phyloP scores from a whole-genome alignment of 2,888 invertebrate species.

The Erynnis tages region DNA sequence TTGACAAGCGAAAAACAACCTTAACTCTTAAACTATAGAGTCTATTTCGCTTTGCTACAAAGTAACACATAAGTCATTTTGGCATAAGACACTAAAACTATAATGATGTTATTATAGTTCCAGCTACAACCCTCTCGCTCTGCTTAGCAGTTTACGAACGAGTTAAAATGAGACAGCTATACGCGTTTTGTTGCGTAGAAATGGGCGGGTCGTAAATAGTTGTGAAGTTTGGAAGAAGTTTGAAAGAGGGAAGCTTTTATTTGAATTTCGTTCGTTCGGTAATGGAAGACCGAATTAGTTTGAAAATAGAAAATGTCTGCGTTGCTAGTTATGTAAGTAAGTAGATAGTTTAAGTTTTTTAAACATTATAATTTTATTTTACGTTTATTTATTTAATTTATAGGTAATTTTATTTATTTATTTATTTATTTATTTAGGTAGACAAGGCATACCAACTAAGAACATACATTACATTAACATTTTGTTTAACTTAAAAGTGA shows the following conservation, averaged over 20 bases:
- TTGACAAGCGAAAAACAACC: slow-evolving; percentile 28
- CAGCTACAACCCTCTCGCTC: slow-evolving; percentile 57
- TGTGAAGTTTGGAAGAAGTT: slow-evolving; percentile 77
- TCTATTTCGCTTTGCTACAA: slow-evolving; percentile 18
- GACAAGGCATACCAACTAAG: too few relatives aligned
- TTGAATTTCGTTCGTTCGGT: slow-evolving; percentile 65
- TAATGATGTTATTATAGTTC: slow-evolving; percentile 69
- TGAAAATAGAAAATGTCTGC: slow-evolving; percentile 54
- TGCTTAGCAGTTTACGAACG: slow-evolving; percentile 36
- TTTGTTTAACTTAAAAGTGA: too few relatives aligned
- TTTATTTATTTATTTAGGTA: too few relatives aligned
- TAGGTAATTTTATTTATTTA: too few relatives aligned
- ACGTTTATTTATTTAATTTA: too few relatives aligned
- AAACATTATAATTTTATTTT: not conserved
- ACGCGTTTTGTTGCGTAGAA: slow-evolving; percentile 41
- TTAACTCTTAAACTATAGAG: fast-evolving
- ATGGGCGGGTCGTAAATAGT: slow-evolving; percentile 68
- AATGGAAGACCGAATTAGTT: slow-evolving; percentile 46
- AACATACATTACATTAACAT: too few relatives aligned
- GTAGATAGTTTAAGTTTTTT: not conserved
- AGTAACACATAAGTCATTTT: slow-evolving; percentile 37
- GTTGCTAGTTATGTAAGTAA: not conserved
- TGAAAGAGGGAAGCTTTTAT: slow-evolving; percentile 74
- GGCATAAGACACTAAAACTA: slow-evolving; percentile 52
- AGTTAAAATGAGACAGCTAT: slow-evolving; percentile 49